Percentiles rank a stretch among this genome's conserved stretches.
Conservation (phyloP, 1,140 invertebrate species). For the Philotrypesis tridentata region DNA sequence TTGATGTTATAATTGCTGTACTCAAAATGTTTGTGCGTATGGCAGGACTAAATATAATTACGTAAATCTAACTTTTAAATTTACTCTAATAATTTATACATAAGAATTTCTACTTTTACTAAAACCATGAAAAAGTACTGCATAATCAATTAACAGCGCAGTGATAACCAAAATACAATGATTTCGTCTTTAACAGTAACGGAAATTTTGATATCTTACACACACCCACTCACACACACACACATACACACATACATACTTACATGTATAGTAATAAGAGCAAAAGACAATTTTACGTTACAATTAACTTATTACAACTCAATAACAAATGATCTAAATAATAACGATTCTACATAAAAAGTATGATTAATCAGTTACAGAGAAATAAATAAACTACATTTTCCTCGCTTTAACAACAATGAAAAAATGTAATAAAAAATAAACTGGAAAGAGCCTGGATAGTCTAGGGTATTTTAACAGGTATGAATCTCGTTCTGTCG, state of each 20-base stretch:
- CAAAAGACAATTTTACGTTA: neutral
- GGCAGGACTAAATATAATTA: neutral
- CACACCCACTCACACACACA: no score
- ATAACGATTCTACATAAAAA: neutral
- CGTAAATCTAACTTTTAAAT: neutral
- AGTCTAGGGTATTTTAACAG: slow-evolving; percentile 77
- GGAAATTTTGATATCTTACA: no score
- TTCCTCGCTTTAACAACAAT: neutral
- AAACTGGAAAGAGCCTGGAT: neutral
- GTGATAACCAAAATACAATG: neutral
- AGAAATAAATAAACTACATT: no score
- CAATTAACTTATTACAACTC: neutral
- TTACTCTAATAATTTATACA: neutral
- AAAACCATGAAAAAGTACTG: neutral
- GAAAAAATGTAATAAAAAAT: neutral
- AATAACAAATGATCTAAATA: neutral
- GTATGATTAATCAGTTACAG: no score
- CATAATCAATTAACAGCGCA: no score
- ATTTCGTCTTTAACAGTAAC: no score
- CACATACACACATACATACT: no score
- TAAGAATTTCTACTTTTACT: neutral
- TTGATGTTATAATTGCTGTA: neutral
- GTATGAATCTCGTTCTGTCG: slow-evolving; percentile 83
- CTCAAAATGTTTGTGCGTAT: neutral
- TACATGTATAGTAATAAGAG: no score